Evolutionary conservation across 2,888 invertebrate species (phyloP).

Genomic region (Ennomos fuscantarius): DNA sequence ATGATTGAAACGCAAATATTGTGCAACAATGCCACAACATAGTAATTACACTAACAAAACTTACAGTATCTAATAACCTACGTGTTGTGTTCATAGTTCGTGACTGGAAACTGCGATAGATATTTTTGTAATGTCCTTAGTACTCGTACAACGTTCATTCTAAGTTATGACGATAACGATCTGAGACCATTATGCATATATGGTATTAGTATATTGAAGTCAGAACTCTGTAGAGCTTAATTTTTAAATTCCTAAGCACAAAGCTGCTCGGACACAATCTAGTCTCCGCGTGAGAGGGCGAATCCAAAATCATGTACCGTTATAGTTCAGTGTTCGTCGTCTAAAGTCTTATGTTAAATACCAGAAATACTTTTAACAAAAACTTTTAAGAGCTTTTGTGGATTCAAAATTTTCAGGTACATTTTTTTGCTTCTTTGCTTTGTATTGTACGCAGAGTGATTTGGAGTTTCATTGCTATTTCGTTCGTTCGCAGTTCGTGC

Average conservation of each 20-base stretch:
- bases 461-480: constrained; percentile 18
- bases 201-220: constrained; percentile 14
- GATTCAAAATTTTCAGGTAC: constrained; percentile 48
- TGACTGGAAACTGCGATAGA: constrained; percentile 63
- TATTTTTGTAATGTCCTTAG: constrained; percentile 48
- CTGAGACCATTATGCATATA: neutral
- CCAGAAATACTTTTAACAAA: constrained; percentile 47
- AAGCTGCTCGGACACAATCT: constrained; percentile 40
- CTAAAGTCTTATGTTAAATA: constrained; percentile 46
- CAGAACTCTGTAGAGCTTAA: neutral
- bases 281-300: constrained; percentile 50
- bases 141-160: constrained; percentile 64
- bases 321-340: constrained; percentile 50
- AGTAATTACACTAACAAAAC: too few relatives aligned
- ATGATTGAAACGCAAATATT: neutral
- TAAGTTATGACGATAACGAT: constrained; percentile 42
- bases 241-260: constrained; percentile 12
- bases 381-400: constrained; percentile 52
- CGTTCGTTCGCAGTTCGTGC: constrained; percentile 11
- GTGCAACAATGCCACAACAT: constrained; percentile 18
- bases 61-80: constrained; percentile 19
- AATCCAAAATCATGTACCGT: constrained; percentile 60
- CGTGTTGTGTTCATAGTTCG: constrained; percentile 65
- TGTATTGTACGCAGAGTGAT: constrained; percentile 24
- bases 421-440: constrained; percentile 42